Conservation (phyloP, 2,888 invertebrate species). For the Sepioteuthis lessoniana region DNA sequence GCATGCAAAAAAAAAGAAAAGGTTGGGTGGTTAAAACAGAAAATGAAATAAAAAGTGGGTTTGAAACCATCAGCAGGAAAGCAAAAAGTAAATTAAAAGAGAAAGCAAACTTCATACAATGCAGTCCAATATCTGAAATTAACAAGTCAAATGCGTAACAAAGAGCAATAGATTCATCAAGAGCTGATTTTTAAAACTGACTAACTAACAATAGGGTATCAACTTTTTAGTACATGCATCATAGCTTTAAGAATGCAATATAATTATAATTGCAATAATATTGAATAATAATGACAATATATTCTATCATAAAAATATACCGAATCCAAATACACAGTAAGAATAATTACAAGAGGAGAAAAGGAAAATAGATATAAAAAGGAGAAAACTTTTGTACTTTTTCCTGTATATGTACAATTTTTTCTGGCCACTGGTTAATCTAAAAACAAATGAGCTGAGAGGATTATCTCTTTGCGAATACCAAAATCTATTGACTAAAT, state of each 20-base stretch:
- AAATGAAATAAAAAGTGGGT: neutral
- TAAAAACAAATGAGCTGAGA: neutral
- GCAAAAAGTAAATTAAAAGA: neutral
- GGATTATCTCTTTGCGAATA: neutral
- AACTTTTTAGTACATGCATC: no score
- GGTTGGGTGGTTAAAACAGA: neutral
- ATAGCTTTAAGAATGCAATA: no score
- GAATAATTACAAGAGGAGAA: neutral
- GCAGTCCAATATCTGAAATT: neutral
- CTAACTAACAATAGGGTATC: no score
- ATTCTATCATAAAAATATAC: no score
- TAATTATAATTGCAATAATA: no score
- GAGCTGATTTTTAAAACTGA: neutral
- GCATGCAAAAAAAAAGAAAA: neutral
- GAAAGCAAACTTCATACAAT: constrained; percentile 25
- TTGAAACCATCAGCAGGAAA: constrained; percentile 17
- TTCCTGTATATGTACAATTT: neutral
- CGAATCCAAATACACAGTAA: no score
- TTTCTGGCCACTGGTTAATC: neutral
- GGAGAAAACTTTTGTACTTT: neutral
- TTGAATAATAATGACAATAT: no score
- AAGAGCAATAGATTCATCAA: neutral
- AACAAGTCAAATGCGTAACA: neutral
- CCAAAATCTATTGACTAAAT: neutral
- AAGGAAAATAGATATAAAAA: neutral